These are phyloP conservation scores for Drosophila pallidifrons DNA, from an alignment of 1,140 invertebrate genomes.

Conservation along the genomic window DNA sequence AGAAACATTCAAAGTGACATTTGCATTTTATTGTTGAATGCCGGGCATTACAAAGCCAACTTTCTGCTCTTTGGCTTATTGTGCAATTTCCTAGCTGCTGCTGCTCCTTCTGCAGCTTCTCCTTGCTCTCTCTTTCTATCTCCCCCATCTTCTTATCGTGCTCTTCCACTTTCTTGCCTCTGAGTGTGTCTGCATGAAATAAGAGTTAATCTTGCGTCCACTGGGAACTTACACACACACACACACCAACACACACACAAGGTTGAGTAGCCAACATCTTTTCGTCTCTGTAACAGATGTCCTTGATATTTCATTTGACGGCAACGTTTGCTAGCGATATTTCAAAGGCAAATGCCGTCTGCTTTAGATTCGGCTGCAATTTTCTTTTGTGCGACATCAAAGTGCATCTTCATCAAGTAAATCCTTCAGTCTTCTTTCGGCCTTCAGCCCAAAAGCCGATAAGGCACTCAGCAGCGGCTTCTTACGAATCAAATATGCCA, in stretches of 20 bases:
- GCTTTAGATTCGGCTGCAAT: slow-evolving; percentile 55
- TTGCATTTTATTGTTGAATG: slow-evolving; percentile 70
- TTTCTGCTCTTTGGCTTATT: slow-evolving; percentile 66
- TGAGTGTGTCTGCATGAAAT: slow-evolving; percentile 67
- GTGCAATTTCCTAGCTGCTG: slow-evolving; percentile 56
- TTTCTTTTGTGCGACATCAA: slow-evolving; percentile 64
- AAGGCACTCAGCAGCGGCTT: slow-evolving; percentile 34
- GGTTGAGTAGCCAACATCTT: slow-evolving; percentile 42
- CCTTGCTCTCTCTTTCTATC: too few species aligned
- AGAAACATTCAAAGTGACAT: slow-evolving; percentile 66
- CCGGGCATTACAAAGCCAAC: slow-evolving; percentile 64
- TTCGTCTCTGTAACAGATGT: slow-evolving; percentile 61
- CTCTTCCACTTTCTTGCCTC: slow-evolving; percentile 49
- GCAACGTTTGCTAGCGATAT: slow-evolving; percentile 41
- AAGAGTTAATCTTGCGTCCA: slow-evolving; percentile 71
- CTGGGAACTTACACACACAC: slow-evolving; percentile 39
- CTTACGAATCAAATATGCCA: slow-evolving; percentile 45
- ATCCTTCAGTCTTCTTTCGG: slow-evolving; percentile 42
- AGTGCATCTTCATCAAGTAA: slow-evolving; percentile 66
- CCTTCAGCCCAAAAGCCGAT: slow-evolving; percentile 45
- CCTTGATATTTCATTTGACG: slow-evolving; percentile 68
- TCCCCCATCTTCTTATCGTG: slow-evolving; percentile 7
- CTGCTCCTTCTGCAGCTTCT: not conserved
- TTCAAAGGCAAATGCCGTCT: slow-evolving; percentile 53
- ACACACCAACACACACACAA: slow-evolving; percentile 1